Base-by-base conservation (phyloP, 1,140 invertebrate species). In the Diprion similis region DNA sequence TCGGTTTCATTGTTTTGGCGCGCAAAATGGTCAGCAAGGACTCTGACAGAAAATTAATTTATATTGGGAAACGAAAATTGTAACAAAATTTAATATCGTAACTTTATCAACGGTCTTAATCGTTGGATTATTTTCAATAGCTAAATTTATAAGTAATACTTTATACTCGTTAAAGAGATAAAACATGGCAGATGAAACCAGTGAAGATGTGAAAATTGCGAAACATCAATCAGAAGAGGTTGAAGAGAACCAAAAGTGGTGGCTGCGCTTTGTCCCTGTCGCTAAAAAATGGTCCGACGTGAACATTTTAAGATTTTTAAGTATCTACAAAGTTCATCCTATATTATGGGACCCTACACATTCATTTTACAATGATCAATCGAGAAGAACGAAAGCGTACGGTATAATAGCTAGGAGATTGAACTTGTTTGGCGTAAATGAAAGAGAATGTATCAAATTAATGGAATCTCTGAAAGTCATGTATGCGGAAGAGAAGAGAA, bases 371-470 rank as follows among this genome's bases (percentile, higher is more conserved):
- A 59, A 13, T 6, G 51, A 59, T 59, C 11, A 9, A 13, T 17
- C 51, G n/a, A 8, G n/a, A 59, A 59, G 51, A 9, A 59, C 9
- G 51, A 59, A 59, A 9, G 51, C 51, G 11, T 59, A 59, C 51
- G 51, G 11, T 59, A 59, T 59, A 59, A 59, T 59, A 15, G 51
- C 51, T 17, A 59, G n/a, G 51, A 59, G 51, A 59, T 59, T 59
- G 51, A 59, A 59, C n/a, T 59, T 59, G 51, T 9, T 15, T 59
- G 51, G 51, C 4, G 51, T 59, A 4, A 59, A 9, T 15, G 51
- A 59, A 59, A 59, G 51, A 59, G 51, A 59, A 59, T 59, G 51
- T 59, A 59, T 59, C 11, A 59, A 9, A 59, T 59, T 59, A 59
- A 59, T 59, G n/a, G 51, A 59, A 59, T 59, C 51, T 15, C 51